Base-by-base conservation (phyloP, 2,113 vertebrate species). In the Lasiurus borealis region DNA sequence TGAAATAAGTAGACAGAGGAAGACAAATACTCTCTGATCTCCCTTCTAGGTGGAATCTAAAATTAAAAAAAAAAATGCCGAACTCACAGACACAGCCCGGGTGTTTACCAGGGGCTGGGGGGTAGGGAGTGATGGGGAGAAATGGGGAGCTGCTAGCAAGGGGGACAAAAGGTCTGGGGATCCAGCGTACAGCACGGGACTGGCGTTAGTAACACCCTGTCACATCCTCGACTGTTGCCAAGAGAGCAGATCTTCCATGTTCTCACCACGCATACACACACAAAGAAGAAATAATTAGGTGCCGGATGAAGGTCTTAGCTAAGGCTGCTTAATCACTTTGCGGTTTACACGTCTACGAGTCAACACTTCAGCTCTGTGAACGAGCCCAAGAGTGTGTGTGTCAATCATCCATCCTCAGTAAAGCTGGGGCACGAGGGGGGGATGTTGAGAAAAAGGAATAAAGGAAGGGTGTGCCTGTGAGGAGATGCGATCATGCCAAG, bases 291-390 rank as follows among this genome's bases (percentile, higher is more conserved):
- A 7, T 4, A 23, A 59, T 82, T 31, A 40, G 0, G 59, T 68
- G 36, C 31, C 34, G 16, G 71, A 34, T 2, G 29, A 29, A 23
- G 25, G 13, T 11, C 6, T 23, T 9, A 31, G 71, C 69, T 46
- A 18, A 9, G 1, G 31, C 64, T 6, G 2, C 0, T 14, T 44
- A n/a, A 44, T 19, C 1, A 19, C 29, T 21, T 25, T 59, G 62
- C 36, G 29, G 25, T 31, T 40, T 11, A 27, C 6, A 77, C 40
- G n/a, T 3, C 48, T 18, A 8, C 3, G 4, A n/a, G 84, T 44
- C 62, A 25, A n/a, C 12, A 15, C 31, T 2, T n/a, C n/a, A 5
- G 9, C 7, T 27, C 23, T 44, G 52, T n/a, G 40, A 46, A 16
- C 77, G 14, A 13, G 69, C 29, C 59, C 85, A 23, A 34, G 4